Conservation (phyloP, 2,797 vertebrate genomes). For the Lemur catta region DNA sequence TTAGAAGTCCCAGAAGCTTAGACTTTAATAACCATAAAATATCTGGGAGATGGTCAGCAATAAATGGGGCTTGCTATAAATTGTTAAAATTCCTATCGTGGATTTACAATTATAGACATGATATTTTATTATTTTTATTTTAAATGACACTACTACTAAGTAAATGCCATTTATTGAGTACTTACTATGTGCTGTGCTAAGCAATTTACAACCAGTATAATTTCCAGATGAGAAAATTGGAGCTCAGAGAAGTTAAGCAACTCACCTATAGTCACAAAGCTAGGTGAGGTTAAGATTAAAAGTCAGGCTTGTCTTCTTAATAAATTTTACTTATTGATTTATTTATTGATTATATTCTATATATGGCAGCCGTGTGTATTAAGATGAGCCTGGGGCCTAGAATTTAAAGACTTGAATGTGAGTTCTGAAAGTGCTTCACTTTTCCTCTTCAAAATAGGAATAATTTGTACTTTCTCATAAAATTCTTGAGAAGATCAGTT, state of each 20-base stretch:
- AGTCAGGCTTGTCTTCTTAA: neutral
- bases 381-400: neutral
- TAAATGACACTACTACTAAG: neutral
- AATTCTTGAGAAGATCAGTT: neutral
- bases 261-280: neutral
- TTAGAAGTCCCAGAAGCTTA: neutral
- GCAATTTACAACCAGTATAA: conserved; percentile 13
- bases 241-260: neutral
- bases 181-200: neutral
- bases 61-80: neutral
- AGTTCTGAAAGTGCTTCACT: neutral
- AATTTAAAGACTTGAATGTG: neutral
- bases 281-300: neutral
- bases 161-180: neutral
- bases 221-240: neutral
- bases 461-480: neutral
- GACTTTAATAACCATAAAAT: conserved; percentile 12
- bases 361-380: neutral
- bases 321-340: neutral
- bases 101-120: neutral
- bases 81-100: neutral
- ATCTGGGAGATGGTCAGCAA: neutral
- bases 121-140: conserved; percentile 21
- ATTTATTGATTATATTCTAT: neutral
- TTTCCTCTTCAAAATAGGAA: conserved; percentile 24